A percentile compares a stretch with the other conserved stretches of the same genome.
These are phyloP conservation scores for Danaus melanippus DNA, from an alignment of 1,140 invertebrate species.

Conservation along the genomic window DNA sequence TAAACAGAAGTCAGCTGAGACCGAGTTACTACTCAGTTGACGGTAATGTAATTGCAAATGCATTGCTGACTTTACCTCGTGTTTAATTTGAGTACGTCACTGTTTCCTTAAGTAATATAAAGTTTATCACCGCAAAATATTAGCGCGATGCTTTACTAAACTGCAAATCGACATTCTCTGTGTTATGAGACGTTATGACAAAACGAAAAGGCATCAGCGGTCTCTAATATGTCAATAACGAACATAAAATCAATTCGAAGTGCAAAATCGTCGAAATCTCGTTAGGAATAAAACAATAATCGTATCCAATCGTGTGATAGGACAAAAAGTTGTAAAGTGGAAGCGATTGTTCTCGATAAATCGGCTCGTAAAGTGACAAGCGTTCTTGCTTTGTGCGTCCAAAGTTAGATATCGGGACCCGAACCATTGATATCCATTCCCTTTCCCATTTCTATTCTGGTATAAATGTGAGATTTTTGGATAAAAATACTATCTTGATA, in stretches of 20 bases:
- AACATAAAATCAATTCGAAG: not conserved
- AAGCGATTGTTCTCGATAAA: slow-evolving; percentile 15
- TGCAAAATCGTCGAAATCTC: slow-evolving; percentile 8
- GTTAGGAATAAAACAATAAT: slow-evolving; percentile 3
- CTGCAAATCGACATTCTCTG: no score
- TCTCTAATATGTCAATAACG: not conserved
- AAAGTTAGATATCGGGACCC: slow-evolving; percentile 6
- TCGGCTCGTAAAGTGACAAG: slow-evolving; percentile 10
- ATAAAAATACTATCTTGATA: no score
- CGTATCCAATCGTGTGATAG: not conserved
- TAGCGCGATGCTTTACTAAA: no score
- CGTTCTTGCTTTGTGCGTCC: slow-evolving; percentile 3
- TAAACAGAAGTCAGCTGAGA: slow-evolving; percentile 14
- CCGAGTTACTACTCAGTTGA: slow-evolving; percentile 1
- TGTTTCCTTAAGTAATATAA: no score
- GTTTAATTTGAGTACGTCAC: slow-evolving; percentile 9
- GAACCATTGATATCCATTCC: slow-evolving; percentile 6
- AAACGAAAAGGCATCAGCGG: no score
- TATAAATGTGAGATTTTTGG: slow-evolving; percentile 6
- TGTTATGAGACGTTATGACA: no score
- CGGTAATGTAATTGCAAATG: slow-evolving; percentile 14
- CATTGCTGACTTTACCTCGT: slow-evolving; percentile 10
- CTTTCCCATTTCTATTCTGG: slow-evolving; percentile 3
- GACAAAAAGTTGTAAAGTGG: slow-evolving; percentile 11
- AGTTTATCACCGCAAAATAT: no score